phyloP scores from a whole-genome alignment of 2,113 vertebrate genomes.

The Tyto alba region DNA sequence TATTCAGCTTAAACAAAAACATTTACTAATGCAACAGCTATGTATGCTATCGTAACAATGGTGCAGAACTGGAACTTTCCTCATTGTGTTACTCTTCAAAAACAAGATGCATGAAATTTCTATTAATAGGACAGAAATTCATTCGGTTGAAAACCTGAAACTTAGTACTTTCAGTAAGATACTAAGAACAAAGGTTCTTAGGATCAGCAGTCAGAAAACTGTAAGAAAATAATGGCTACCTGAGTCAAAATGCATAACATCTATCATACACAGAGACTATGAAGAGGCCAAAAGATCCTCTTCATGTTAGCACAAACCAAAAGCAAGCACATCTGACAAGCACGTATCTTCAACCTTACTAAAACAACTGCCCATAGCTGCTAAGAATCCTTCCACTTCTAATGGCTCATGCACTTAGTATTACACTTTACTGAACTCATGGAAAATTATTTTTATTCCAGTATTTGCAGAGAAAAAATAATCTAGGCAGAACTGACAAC shows the following conservation, averaged over 20 bases:
- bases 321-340: not conserved
- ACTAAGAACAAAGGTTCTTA: not conserved
- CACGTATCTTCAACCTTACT: no score
- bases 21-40: not conserved
- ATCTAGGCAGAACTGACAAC: not conserved
- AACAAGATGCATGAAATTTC: not conserved
- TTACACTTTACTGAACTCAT: not conserved
- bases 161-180: not conserved
- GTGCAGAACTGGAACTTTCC: not conserved
- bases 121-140: not conserved
- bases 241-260: not conserved
- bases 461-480: not conserved
- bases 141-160: not conserved
- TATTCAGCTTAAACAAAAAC: not conserved
- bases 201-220: not conserved
- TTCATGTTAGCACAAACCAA: not conserved
- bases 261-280: not conserved
- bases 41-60: fast-evolving
- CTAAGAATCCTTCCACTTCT: not conserved
- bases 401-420: not conserved
- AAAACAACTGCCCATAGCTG: no score
- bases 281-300: not conserved
- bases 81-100: not conserved
- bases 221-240: not conserved
- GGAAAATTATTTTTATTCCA: not conserved